These are phyloP conservation scores for Anaspis maculata DNA, from an alignment of 2,888 invertebrate genomes.

Conservation along the genomic window DNA sequence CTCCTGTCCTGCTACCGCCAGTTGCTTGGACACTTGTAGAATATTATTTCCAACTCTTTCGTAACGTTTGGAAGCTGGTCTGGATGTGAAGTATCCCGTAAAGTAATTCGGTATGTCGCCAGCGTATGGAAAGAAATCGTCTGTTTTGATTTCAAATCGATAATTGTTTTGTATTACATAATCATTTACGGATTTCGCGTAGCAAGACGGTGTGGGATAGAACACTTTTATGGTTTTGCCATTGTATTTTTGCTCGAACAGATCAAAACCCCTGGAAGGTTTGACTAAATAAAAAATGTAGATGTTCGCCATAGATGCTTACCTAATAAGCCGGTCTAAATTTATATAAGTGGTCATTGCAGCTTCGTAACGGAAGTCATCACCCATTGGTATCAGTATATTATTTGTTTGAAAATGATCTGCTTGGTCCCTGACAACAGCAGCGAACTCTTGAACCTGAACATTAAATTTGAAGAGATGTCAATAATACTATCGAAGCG, in stretches of 20 bases:
- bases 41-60: constrained; percentile 64
- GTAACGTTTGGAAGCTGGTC: constrained; percentile 69
- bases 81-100: constrained; percentile 83
- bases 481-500: too few species aligned
- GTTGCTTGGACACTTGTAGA: constrained; percentile 49
- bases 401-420: constrained; percentile 8
- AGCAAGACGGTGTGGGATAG: constrained; percentile 76
- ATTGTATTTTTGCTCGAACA: constrained; percentile 7
- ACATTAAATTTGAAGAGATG: too few species aligned
- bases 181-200: constrained; percentile 58
- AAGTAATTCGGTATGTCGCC: constrained; percentile 76
- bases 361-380: constrained; percentile 12
- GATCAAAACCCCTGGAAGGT: constrained; percentile 10
- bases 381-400: constrained; percentile 13
- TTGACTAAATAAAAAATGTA: too few species aligned
- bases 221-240: constrained; percentile 52
- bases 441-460: constrained; percentile 27
- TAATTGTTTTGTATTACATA: constrained; percentile 10
- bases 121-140: constrained; percentile 88
- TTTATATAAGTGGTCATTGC: constrained; percentile 10
- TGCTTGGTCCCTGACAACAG: constrained; percentile 31
- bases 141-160: constrained; percentile 53
- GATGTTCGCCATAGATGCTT: constrained; percentile 1
- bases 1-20: constrained; percentile 2
- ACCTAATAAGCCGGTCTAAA: constrained; percentile 9